Conservation (phyloP, 2,113 vertebrate species). For the Mormyrus lacerda region DNA sequence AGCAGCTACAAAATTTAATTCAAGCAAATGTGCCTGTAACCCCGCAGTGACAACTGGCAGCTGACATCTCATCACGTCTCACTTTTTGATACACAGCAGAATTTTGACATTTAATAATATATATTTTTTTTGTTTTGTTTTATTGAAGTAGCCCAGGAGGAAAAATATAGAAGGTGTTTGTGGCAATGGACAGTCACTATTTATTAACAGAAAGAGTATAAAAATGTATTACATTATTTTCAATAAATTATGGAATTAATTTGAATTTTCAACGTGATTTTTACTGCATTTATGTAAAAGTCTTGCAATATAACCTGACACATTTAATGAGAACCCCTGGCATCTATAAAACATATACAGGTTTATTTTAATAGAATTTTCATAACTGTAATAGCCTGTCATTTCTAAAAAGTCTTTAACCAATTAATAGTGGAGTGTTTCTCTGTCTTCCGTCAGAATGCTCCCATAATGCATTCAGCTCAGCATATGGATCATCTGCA, state of each 20-base stretch:
- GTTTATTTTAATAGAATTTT: conserved; percentile 9
- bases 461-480: background rate
- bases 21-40: background rate
- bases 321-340: background rate
- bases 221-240: background rate
- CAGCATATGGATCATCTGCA: background rate
- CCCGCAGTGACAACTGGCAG: background rate
- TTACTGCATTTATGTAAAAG: background rate
- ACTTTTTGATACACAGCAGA: background rate
- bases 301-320: background rate
- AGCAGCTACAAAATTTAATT: background rate
- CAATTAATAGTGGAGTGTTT: background rate
- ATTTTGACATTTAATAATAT: background rate
- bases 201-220: background rate
- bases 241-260: background rate
- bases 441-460: background rate
- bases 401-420: background rate
- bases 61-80: background rate
- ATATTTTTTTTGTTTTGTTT: background rate
- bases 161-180: background rate
- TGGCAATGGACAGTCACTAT: background rate
- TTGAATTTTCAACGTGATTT: background rate
- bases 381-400: background rate
- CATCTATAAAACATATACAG: background rate
- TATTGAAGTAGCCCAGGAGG: background rate